Conservation (phyloP, 2,888 invertebrate genomes). For the Scelioninae gen. 1 region DNA sequence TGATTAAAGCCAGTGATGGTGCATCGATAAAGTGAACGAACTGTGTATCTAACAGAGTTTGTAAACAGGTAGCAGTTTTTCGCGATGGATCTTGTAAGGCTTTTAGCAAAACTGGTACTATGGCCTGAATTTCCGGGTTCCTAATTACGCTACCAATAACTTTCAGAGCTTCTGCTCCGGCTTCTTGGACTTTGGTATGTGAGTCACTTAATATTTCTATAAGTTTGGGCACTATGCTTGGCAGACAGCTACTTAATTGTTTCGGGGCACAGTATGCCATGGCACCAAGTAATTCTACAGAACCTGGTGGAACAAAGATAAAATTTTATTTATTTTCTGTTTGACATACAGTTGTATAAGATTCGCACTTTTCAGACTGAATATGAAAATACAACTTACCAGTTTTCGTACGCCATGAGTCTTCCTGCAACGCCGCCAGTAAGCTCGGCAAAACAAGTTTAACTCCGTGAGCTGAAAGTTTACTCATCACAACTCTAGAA, state of each 20-base stretch:
- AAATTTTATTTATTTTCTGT: neutral
- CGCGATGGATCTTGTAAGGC: conserved; percentile 98
- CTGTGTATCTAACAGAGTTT: conserved; percentile 96
- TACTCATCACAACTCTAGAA: conserved; percentile 97
- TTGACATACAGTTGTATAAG: too few relatives aligned
- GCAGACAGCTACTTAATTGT: conserved; percentile 98
- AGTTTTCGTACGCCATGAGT: conserved; percentile 99
- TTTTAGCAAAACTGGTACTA: conserved; percentile 93
- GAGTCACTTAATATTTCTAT: conserved; percentile 99
- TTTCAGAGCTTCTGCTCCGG: conserved; percentile 97
- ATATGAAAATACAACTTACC: too few relatives aligned
- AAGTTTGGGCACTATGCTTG: conserved; percentile 98
- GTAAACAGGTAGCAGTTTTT: conserved; percentile 96
- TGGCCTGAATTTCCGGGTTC: conserved; percentile 99
- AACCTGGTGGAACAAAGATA: conserved; percentile 86
- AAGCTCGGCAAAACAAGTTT: conserved; percentile 98
- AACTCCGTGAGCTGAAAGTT: conserved; percentile 98
- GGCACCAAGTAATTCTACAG: conserved; percentile 97
- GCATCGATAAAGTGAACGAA: conserved; percentile 99
- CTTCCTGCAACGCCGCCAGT: conserved; percentile 96
- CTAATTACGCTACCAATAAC: conserved; percentile 99
- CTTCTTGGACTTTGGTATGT: conserved; percentile 97
- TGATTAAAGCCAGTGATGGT: conserved; percentile 98
- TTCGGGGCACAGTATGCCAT: conserved; percentile 99
- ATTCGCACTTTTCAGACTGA: too few relatives aligned